Conservation (phyloP, 2,113 vertebrate species). For the Hypanus sabinus region DNA sequence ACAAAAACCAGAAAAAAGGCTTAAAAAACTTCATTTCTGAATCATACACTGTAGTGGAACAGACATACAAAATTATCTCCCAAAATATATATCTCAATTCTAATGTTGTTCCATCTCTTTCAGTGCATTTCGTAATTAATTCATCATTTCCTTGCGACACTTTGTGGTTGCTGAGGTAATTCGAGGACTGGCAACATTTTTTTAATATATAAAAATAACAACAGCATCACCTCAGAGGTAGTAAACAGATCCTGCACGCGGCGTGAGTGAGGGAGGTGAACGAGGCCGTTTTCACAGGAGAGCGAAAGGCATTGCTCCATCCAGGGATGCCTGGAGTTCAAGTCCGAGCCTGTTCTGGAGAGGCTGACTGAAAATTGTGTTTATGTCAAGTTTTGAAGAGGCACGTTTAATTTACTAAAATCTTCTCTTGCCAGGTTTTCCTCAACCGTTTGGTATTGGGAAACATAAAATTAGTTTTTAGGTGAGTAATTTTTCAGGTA, state of each 20-base stretch:
- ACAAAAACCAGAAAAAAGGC: constrained; percentile 18
- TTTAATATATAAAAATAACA: background rate
- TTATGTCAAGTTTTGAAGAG: background rate
- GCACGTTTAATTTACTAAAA: background rate
- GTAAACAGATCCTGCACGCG: constrained; percentile 8
- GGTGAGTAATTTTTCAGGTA: background rate
- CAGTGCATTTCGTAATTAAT: constrained; percentile 32
- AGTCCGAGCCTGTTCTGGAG: background rate
- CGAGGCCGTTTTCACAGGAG: background rate
- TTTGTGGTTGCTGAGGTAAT: constrained; percentile 35
- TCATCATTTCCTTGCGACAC: constrained; percentile 19
- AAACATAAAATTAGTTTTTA: background rate
- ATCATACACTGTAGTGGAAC: constrained; percentile 36
- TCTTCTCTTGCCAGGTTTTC: background rate
- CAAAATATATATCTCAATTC: constrained; percentile 38
- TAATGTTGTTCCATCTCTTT: constrained; percentile 25
- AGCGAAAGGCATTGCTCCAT: background rate
- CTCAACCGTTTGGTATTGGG: background rate
- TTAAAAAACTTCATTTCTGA: constrained; percentile 11
- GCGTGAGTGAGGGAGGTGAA: background rate
- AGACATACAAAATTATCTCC: constrained; percentile 38
- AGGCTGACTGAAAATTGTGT: background rate
- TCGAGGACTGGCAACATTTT: constrained; percentile 16
- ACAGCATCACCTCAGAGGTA: constrained; percentile 28
- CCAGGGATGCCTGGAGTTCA: background rate